phyloP scores from a whole-genome alignment of 1,140 invertebrate genomes.

The Stegodyphus dumicola region DNA sequence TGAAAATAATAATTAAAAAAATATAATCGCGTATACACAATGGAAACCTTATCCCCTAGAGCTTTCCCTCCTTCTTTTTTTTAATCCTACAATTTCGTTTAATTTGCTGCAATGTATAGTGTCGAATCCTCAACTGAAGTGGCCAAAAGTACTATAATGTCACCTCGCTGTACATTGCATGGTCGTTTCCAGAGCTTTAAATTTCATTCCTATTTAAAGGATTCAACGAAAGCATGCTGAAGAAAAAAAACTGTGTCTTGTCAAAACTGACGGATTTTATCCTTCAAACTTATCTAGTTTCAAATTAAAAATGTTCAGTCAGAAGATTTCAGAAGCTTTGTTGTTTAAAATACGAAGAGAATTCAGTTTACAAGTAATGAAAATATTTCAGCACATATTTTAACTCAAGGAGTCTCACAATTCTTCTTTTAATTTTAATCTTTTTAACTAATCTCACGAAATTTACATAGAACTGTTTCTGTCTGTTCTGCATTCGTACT shows the following conservation, averaged over 20 bases:
- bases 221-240: neutral
- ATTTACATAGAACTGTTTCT: no score
- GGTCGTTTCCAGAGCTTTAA: conserved; percentile 31
- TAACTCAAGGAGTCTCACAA: no score
- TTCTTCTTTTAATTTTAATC: no score
- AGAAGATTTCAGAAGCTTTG: neutral
- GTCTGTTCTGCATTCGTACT: neutral
- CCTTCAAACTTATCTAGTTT: neutral
- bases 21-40: neutral
- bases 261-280: neutral
- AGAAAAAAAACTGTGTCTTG: neutral
- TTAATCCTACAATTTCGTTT: neutral
- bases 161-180: conserved; percentile 15
- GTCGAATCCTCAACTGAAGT: conserved; percentile 37
- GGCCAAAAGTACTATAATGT: conserved; percentile 56
- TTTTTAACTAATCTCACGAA: no score
- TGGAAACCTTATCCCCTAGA: neutral
- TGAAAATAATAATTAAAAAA: neutral
- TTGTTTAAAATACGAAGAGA: neutral
- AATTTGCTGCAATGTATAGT: conserved; percentile 49
- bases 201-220: neutral
- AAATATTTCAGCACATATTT: neutral
- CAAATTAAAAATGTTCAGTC: neutral
- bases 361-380: neutral
- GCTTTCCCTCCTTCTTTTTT: neutral